Evolutionary conservation across 2,888 invertebrate genomes (phyloP).

Genomic region (Caradrina kadenii): DNA sequence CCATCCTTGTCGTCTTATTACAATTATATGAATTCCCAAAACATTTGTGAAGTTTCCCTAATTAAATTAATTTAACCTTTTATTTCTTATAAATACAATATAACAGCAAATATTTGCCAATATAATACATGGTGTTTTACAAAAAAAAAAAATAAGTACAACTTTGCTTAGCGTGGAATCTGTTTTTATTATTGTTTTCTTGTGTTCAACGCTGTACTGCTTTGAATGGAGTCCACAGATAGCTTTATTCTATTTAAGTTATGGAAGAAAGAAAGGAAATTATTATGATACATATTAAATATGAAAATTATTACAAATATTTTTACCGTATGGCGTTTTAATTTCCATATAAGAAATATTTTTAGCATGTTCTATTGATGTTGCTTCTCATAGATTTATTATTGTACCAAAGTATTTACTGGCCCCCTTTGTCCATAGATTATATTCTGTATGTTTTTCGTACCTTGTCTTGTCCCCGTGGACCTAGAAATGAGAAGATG

Average conservation of each 20-base stretch:
- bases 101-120: background rate
- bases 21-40: too few species aligned
- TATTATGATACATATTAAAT: background rate
- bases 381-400: constrained; percentile 34
- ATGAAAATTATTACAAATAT: background rate
- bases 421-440: constrained; percentile 14
- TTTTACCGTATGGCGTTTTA: background rate
- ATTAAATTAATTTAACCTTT: too few species aligned
- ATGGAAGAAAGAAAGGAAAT: background rate
- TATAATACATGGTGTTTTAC: constrained; percentile 3
- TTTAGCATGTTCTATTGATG: constrained; percentile 47
- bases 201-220: background rate
- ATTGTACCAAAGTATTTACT: constrained; percentile 18
- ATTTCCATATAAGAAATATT: background rate
- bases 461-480: constrained; percentile 30
- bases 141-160: background rate
- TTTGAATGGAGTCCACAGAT: background rate
- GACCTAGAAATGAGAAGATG: constrained; percentile 39
- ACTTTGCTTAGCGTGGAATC: background rate
- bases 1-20: too few species aligned
- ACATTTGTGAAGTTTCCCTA: too few species aligned
- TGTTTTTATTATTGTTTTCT: background rate
- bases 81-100: background rate
- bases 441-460: constrained; percentile 27
- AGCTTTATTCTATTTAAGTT: background rate